phyloP scores from a whole-genome alignment of 1,140 invertebrate species.

The Tribolium castaneum region DNA sequence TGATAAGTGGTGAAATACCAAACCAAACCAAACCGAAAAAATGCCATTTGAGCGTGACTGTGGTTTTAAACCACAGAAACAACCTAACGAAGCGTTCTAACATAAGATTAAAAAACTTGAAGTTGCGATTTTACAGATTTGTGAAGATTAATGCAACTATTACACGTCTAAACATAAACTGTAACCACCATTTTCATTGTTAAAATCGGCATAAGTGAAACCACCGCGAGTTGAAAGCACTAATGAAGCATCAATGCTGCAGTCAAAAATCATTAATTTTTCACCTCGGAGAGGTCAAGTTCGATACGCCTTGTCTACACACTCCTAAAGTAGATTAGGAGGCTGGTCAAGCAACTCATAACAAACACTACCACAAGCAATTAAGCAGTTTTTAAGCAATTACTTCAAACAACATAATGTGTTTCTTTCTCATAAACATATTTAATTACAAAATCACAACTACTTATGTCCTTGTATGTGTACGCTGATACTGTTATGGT shows the following conservation, averaged over 20 bases:
- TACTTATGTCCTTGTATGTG: conserved; percentile 17
- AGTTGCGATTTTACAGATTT: too few relatives aligned
- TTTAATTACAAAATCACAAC: conserved; percentile 29
- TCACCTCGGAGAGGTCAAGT: background rate
- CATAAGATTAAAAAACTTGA: too few relatives aligned
- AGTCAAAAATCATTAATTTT: conserved; percentile 7
- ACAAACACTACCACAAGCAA: background rate
- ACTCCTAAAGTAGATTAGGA: conserved; percentile 3
- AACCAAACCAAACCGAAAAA: too few relatives aligned
- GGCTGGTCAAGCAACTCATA: background rate
- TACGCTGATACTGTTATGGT: conserved; percentile 9
- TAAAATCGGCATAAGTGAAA: background rate
- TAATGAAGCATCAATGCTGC: background rate
- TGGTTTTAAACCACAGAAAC: too few relatives aligned
- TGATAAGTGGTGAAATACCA: too few relatives aligned
- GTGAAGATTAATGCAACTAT: too few relatives aligned
- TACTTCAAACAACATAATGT: background rate
- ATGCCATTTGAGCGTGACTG: too few relatives aligned
- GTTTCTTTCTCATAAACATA: background rate
- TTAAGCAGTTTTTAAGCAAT: background rate
- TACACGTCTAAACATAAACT: too few relatives aligned
- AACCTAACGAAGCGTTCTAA: too few relatives aligned
- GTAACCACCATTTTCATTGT: too few relatives aligned
- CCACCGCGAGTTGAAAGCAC: background rate
- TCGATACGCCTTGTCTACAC: background rate